Percentiles rank a stretch among this genome's conserved stretches.
Evolutionary conservation across 2,888 invertebrate species (phyloP).

Genomic region (Andrena flavipes): DNA sequence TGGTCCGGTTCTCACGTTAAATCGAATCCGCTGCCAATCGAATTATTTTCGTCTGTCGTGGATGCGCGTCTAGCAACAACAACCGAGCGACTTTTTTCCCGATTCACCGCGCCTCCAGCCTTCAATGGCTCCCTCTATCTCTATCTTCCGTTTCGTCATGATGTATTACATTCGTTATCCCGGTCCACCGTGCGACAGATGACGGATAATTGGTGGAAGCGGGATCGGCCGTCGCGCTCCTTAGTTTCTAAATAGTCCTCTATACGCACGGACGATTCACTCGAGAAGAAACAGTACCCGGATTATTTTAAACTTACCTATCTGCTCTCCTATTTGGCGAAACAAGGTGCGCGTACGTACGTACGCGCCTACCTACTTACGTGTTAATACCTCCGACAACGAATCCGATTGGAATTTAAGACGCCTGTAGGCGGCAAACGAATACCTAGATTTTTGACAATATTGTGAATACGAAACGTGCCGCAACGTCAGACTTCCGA

Average conservation of each 20-base stretch:
- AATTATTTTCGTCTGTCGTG: constrained; percentile 74
- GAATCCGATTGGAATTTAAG: constrained; percentile 55
- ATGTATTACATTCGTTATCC: too few relatives aligned
- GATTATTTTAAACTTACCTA: background rate
- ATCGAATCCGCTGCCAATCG: constrained; percentile 76
- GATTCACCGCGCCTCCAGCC: too few relatives aligned
- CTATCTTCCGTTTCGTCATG: too few relatives aligned
- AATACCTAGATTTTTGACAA: constrained; percentile 65
- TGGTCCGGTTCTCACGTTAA: constrained; percentile 81
- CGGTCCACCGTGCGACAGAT: too few relatives aligned
- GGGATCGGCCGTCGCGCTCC: background rate
- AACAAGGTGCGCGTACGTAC: constrained; percentile 29
- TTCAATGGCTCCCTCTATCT: too few relatives aligned
- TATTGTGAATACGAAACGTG: constrained; percentile 58
- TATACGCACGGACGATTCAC: too few relatives aligned
- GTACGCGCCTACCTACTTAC: constrained; percentile 13
- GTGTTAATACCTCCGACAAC: constrained; percentile 47
- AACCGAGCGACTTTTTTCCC: too few relatives aligned
- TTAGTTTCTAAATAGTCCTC: background rate
- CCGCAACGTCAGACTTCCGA: constrained; percentile 66
- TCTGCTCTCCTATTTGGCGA: background rate
- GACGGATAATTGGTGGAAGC: background rate
- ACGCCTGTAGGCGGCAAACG: constrained; percentile 54
- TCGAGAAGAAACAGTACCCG: too few relatives aligned
- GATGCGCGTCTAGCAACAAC: background rate